These are phyloP conservation scores for Tetramorium bicarinatum DNA, from an alignment of 2,888 invertebrate genomes.

Conservation along the genomic window DNA sequence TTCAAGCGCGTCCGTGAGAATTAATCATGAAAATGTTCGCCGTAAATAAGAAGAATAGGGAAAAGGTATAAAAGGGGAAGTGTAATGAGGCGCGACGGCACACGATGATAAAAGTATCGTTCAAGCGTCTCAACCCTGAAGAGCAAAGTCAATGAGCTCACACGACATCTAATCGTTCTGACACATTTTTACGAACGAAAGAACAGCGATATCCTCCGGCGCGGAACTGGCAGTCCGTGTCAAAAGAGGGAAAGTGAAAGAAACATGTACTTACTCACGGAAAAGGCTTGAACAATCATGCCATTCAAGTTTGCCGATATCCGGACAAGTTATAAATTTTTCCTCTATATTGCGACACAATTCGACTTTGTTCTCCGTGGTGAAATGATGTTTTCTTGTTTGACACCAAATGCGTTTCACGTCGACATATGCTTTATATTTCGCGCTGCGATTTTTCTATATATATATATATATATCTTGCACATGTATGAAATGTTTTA, in stretches of 20 bases:
- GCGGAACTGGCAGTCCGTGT: background rate
- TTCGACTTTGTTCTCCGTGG: conserved; percentile 32
- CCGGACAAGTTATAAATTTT: conserved; percentile 68
- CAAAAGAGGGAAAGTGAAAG: background rate
- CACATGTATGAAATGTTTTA: background rate
- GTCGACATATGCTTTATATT: background rate
- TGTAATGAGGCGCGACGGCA: conserved; percentile 9
- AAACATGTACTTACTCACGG: conserved; percentile 27
- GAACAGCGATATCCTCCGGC: conserved; percentile 7
- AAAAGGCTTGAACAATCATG: conserved; percentile 58
- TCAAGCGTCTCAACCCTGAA: conserved; percentile 17
- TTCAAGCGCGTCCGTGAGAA: background rate
- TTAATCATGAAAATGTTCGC: background rate
- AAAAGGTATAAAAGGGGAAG: background rate
- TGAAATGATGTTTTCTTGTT: conserved; percentile 4
- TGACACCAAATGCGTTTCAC: background rate
- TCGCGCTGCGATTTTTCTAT: background rate
- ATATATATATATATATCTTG: too few species aligned
- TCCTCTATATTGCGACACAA: conserved; percentile 22
- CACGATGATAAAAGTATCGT: conserved; percentile 26
- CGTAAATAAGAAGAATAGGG: background rate
- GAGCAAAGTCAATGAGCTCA: conserved; percentile 26
- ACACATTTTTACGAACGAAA: conserved; percentile 32
- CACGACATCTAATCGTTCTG: conserved; percentile 23
- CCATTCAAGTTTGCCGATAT: conserved; percentile 56